phyloP scores from a whole-genome alignment of 2,797 vertebrate species.

The Platyrinchus mystaceus region DNA sequence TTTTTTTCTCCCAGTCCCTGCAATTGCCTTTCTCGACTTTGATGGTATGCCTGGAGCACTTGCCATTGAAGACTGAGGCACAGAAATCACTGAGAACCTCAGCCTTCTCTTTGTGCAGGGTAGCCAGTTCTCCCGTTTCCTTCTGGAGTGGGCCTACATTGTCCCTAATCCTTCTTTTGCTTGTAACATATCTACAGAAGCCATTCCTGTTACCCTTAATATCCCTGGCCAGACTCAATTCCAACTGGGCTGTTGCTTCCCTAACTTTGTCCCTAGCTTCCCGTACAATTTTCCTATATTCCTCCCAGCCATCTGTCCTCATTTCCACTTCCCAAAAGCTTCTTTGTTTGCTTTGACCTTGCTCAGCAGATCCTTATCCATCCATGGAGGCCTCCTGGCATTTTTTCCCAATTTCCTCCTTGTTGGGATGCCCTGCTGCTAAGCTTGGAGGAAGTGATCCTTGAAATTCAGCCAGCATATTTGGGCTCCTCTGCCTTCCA shows the following conservation, averaged over 20 bases:
- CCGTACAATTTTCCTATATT: neutral
- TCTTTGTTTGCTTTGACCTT: neutral
- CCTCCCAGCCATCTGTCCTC: accelerated
- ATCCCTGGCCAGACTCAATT: neutral
- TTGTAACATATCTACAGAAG: neutral
- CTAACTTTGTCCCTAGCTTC: neutral
- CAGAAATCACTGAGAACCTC: neutral
- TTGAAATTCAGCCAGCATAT: neutral
- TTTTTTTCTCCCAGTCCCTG: neutral
- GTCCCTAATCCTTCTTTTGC: neutral
- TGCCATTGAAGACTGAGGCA: neutral
- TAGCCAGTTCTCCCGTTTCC: neutral
- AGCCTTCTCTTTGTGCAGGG: neutral
- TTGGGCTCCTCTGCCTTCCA: neutral
- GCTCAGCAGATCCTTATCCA: neutral
- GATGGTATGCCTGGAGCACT: neutral
- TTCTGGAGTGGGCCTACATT: neutral
- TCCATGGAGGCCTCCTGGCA: neutral
- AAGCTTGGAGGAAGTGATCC: neutral
- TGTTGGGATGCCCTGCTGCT: neutral
- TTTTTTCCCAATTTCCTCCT: neutral
- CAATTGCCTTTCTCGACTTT: neutral
- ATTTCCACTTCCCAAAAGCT: neutral
- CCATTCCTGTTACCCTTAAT: neutral
- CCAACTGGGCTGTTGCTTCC: neutral